Conservation (phyloP, 2,797 vertebrate genomes). For the Acrossocheilus wenchowensis region DNA sequence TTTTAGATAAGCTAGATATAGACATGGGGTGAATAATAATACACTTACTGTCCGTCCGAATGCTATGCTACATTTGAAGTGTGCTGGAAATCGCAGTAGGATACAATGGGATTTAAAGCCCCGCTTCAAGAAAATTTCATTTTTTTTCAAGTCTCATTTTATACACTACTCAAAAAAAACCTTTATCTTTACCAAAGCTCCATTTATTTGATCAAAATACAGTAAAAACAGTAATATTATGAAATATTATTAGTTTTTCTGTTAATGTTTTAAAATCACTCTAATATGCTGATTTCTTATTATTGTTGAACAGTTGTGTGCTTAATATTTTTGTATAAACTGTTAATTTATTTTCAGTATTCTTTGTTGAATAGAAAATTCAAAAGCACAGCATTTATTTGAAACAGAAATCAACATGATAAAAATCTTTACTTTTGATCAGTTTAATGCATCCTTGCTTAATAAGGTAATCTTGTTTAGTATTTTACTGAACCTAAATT, state of each 20-base stretch:
- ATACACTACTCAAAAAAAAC: not conserved
- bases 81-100: not conserved
- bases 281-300: not conserved
- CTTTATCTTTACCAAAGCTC: not conserved
- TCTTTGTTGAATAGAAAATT: not conserved
- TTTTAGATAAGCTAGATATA: conserved; percentile 23
- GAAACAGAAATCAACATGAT: not conserved
- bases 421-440: not conserved
- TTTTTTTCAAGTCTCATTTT: not conserved
- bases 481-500: not conserved
- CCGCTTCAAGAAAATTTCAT: not conserved
- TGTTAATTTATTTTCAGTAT: not conserved
- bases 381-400: not conserved
- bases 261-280: not conserved
- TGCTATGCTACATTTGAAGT: not conserved
- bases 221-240: not conserved
- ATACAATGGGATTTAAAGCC: not conserved
- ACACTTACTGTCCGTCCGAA: not conserved
- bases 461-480: not conserved
- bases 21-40: conserved; percentile 4
- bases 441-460: not conserved
- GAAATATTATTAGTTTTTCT: not conserved
- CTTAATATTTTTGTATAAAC: not conserved
- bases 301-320: not conserved
- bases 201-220: not conserved